These are phyloP conservation scores for Calliphora vomitoria DNA, from an alignment of 2,888 invertebrate species.

Conservation along the genomic window DNA sequence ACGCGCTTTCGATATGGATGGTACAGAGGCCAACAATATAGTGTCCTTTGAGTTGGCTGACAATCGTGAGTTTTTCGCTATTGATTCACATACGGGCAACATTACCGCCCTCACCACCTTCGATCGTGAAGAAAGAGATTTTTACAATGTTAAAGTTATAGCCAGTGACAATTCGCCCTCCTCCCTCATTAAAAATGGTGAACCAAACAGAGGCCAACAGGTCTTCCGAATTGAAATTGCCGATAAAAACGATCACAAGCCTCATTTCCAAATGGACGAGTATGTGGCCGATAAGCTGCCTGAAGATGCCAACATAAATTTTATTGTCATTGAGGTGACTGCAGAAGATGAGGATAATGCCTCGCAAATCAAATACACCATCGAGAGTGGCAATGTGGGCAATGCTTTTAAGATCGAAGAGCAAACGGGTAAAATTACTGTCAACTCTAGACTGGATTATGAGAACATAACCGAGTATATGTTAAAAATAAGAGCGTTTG, in stretches of 20 bases:
- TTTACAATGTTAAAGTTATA: slow-evolving; percentile 95
- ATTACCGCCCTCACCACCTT: slow-evolving; percentile 93
- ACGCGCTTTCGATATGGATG: slow-evolving; percentile 93
- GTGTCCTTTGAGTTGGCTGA: slow-evolving; percentile 91
- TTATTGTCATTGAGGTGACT: slow-evolving; percentile 93
- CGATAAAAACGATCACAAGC: slow-evolving; percentile 98
- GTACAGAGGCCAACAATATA: slow-evolving; percentile 92
- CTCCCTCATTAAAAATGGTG: slow-evolving; percentile 87
- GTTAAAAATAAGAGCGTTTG: slow-evolving; percentile 92
- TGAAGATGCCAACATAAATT: slow-evolving; percentile 93
- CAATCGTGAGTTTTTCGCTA: slow-evolving; percentile 90
- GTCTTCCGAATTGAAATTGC: slow-evolving; percentile 96
- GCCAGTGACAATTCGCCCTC: slow-evolving; percentile 96
- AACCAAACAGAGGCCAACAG: slow-evolving; percentile 91
- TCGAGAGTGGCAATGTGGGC: slow-evolving; percentile 93
- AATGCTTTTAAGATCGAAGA: slow-evolving; percentile 94
- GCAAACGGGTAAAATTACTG: slow-evolving; percentile 93
- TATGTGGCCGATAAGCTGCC: slow-evolving; percentile 91
- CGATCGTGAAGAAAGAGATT: slow-evolving; percentile 93
- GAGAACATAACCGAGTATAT: slow-evolving; percentile 94
- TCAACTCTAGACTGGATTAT: slow-evolving; percentile 91
- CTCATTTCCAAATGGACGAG: slow-evolving; percentile 91
- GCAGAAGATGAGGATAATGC: slow-evolving; percentile 96
- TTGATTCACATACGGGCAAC: slow-evolving; percentile 94
- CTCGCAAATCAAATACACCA: slow-evolving; percentile 94